Evolutionary conservation across 2,888 invertebrate genomes (phyloP).

Genomic region (Dryococelus australis): DNA sequence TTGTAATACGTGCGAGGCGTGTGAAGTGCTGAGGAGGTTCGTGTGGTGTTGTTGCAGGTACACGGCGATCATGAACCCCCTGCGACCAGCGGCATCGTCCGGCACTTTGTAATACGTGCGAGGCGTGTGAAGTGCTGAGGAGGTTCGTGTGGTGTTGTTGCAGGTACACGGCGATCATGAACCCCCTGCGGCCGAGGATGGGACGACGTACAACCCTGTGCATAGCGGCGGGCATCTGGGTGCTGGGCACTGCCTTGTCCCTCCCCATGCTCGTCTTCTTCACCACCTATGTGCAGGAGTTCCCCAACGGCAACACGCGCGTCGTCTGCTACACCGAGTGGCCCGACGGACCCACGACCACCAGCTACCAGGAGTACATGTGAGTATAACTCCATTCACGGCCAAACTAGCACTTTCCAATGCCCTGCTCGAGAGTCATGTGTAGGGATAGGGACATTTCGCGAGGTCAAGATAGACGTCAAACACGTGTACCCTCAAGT

Average conservation of each 20-base stretch:
- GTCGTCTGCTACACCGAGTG: conserved; percentile 85
- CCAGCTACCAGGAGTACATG: conserved; percentile 77
- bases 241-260: conserved; percentile 78
- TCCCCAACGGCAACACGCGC: conserved; percentile 65
- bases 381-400: conserved; percentile 65
- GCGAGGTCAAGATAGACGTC: not conserved
- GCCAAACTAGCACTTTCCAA: not conserved
- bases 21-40: no score
- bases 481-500: no score
- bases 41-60: no score
- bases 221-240: conserved; percentile 87
- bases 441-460: not conserved
- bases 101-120: conserved; percentile 47
- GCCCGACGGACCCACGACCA: conserved; percentile 81
- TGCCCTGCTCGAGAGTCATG: not conserved
- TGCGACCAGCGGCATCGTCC: no score
- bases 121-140: no score
- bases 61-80: no score
- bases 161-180: conserved; percentile 96
- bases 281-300: conserved; percentile 69
- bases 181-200: conserved; percentile 88
- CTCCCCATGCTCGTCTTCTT: conserved; percentile 86
- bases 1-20: no score
- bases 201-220: conserved; percentile 83
- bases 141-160: conserved; percentile 46